Evolutionary conservation across 2,797 vertebrate species (phyloP), one percentile per base, ranked within the genome.

Genomic region (Sebastes diploproa): DNA sequence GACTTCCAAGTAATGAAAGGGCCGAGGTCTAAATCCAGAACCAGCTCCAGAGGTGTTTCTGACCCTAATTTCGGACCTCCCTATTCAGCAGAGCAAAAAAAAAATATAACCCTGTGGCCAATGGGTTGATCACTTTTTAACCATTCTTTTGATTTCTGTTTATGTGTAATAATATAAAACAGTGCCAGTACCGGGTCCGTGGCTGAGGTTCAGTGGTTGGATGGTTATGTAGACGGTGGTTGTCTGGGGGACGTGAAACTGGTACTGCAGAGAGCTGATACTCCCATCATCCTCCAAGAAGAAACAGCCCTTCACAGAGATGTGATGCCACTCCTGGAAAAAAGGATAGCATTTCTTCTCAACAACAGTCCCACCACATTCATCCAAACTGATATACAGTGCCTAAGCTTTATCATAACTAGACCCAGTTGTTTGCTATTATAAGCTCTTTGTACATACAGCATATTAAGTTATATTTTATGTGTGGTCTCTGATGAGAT

Each of bases 221-320:
- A 98, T 97, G 85, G 96, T 97, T 12, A 99, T 9, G 86, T 95
- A 97, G 14, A 97, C 85, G 7, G 75, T 82, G 79, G 96, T 95
- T 12, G 92, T 96, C 22, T 96, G 95, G 22, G 96, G 75, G 65
- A 98, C 64, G 30, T 97, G 93, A 85, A 98, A 86, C 71, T 91
- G 95, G 91, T 98, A 99, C 81, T 97, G 97, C 87, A 98, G 96
- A 73, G 96, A 96, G 82, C 95, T 67, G 50, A 98, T 95, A 55
- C 94, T 96, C 29, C 97, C 95, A 59, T 96, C 94, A 1, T 97
- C 96, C 83, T 99, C 97, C 73, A 98, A 78, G 90, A 96, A 97
- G 91, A 99, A 98, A 85, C 97, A 98, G 68, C 98, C 98, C 85
- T 92, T 98, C 81, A 96, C 91, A 0, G 77, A 92, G 36, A 83